Conservation (phyloP, 2,797 vertebrate genomes). For the Gila robusta region DNA sequence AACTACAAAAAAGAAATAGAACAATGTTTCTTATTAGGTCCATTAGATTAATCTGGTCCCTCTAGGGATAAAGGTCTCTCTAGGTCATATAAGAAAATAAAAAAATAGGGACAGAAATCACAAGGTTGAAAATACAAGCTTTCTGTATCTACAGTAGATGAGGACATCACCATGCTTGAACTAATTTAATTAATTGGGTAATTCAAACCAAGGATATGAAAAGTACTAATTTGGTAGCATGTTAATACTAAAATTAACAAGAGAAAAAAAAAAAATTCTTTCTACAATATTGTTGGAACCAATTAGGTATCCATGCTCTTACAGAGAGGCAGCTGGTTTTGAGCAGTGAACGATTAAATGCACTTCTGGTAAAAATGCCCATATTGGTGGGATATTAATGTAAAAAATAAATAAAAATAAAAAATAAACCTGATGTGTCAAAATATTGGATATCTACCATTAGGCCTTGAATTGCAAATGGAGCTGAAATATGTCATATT, state of each 20-base stretch:
- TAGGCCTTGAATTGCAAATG: neutral
- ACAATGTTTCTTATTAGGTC: conserved; percentile 4
- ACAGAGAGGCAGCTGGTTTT: neutral
- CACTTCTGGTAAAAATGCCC: neutral
- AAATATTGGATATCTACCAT: neutral
- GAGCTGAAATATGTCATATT: neutral
- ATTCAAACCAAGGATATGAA: conserved; percentile 5
- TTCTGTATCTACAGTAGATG: neutral
- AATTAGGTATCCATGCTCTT: neutral
- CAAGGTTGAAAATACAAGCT: neutral
- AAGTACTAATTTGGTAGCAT: neutral
- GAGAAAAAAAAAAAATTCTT: too few relatives aligned
- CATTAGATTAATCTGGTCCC: neutral
- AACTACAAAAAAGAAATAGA: neutral
- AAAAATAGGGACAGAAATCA: neutral
- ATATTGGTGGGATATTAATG: neutral
- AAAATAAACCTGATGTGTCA: neutral
- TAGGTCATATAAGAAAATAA: neutral
- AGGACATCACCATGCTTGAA: neutral
- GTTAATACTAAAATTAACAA: neutral
- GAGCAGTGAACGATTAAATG: neutral
- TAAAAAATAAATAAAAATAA: neutral
- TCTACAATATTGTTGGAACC: too few relatives aligned
- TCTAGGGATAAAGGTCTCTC: neutral
- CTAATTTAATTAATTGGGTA: neutral